Evolutionary conservation across 2,113 vertebrate species (phyloP).

Genomic region (Connochaetes taurinus): DNA sequence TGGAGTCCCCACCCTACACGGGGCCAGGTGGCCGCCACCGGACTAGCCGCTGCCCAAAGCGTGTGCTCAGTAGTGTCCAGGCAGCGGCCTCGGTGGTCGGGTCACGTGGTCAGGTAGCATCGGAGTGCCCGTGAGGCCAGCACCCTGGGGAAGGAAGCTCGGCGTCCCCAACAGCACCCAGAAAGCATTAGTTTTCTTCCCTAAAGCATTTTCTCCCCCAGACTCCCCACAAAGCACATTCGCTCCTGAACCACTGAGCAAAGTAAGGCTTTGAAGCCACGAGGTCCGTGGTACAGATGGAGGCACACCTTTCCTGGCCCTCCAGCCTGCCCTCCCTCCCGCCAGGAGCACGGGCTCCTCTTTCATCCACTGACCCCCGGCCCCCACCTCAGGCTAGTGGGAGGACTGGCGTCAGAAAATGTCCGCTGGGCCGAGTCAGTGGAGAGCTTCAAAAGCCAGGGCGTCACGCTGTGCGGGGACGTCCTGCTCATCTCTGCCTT

Average conservation of each 20-base stretch:
- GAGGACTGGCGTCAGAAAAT: slow-evolving; percentile 79
- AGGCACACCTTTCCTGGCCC: accelerated
- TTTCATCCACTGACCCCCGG: accelerated
- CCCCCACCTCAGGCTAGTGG: slow-evolving; percentile 72
- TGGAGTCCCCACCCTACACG: accelerated
- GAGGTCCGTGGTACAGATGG: accelerated
- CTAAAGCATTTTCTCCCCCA: neutral
- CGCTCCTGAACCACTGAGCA: accelerated
- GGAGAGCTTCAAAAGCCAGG: slow-evolving; percentile 70
- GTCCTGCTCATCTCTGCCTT: slow-evolving; percentile 81
- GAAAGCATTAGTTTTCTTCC: neutral
- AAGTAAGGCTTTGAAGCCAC: accelerated
- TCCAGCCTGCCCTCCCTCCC: accelerated
- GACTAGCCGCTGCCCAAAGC: neutral
- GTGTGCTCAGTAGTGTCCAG: accelerated
- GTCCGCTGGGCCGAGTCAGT: slow-evolving; percentile 82
- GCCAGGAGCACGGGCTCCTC: accelerated
- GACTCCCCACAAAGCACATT: neutral
- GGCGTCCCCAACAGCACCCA: accelerated
- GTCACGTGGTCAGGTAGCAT: accelerated
- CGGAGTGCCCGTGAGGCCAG: accelerated
- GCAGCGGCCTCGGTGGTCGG: accelerated
- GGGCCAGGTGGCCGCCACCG: neutral
- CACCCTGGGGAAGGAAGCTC: accelerated
- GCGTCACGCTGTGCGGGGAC: slow-evolving; percentile 73